Evolutionary conservation across 2,113 vertebrate species (phyloP).

Genomic region (Poeciliopsis turrubarensis): DNA sequence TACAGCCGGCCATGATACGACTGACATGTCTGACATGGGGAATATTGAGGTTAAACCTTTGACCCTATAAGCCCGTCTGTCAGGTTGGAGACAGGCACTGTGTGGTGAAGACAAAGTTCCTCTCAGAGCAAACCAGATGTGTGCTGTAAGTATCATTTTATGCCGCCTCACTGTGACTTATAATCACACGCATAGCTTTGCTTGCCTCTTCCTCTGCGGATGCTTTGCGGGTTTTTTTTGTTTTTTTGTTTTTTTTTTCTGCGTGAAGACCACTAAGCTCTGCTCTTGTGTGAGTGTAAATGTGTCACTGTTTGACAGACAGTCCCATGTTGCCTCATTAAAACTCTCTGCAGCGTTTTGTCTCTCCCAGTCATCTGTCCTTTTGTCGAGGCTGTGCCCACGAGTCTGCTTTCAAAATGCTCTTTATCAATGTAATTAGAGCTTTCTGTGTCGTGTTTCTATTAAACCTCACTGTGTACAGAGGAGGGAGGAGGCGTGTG

Average conservation of each 20-base stretch:
- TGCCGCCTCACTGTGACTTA: constrained; percentile 12
- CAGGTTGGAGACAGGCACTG: constrained; percentile 51
- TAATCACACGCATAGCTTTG: constrained; percentile 6
- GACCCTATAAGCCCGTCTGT: constrained; percentile 65
- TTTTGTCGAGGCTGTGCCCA: constrained; percentile 58
- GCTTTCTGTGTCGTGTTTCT: constrained; percentile 35
- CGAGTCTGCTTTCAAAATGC: constrained; percentile 36
- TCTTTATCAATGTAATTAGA: constrained; percentile 49
- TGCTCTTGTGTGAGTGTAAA: constrained; percentile 17
- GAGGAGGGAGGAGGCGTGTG: not conserved
- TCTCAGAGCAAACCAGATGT: constrained; percentile 44
- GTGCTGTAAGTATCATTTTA: not conserved
- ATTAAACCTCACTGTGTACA: constrained; percentile 2
- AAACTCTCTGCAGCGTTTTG: constrained; percentile 66
- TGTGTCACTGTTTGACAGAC: constrained; percentile 50
- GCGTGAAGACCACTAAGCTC: constrained; percentile 17
- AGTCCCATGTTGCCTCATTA: constrained; percentile 75
- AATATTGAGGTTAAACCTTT: constrained; percentile 60
- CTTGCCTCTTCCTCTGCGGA: not conserved
- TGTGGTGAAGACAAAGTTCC: constrained; percentile 46
- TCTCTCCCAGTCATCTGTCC: constrained; percentile 66
- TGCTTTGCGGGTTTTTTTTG: not conserved
- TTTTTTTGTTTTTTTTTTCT: not conserved
- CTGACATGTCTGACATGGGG: constrained; percentile 56
- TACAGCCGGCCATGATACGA: constrained; percentile 44